Evolutionary conservation across 2,888 invertebrate species (phyloP).

Genomic region (Athrips mouffetella): DNA sequence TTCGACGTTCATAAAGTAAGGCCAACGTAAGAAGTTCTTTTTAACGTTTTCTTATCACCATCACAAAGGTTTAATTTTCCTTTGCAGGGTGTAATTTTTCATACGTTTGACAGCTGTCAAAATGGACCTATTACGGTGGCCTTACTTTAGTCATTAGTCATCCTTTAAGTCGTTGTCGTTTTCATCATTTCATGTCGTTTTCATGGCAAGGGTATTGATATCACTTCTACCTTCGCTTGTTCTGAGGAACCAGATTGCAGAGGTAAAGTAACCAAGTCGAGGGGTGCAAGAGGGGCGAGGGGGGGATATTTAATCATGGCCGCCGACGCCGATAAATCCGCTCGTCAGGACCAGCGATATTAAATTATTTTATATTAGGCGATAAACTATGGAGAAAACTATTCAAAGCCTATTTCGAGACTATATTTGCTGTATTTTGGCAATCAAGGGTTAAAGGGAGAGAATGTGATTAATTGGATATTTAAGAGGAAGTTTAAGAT

Average conservation of each 20-base stretch:
- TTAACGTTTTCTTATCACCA: no score
- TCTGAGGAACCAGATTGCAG: not conserved
- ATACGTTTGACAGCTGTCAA: no score
- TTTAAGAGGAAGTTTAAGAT: not conserved
- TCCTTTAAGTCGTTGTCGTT: no score
- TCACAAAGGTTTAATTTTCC: no score
- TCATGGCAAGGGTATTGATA: no score
- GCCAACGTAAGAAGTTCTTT: no score
- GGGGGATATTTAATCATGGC: constrained; percentile 58
- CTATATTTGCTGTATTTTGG: not conserved
- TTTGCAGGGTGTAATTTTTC: no score
- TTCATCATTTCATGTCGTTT: no score
- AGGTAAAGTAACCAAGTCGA: not conserved
- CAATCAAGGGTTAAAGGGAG: not conserved
- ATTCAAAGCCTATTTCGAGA: not conserved
- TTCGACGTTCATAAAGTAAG: no score
- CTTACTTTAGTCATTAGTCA: no score
- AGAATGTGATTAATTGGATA: not conserved
- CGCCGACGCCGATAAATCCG: constrained; percentile 47
- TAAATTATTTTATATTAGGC: constrained; percentile 45
- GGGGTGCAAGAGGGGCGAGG: constrained; percentile 21
- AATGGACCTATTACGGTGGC: no score
- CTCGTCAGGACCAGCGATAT: constrained; percentile 35
- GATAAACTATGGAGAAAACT: constrained; percentile 15
- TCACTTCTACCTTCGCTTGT: not conserved